These are phyloP conservation scores for Lasioglossum malachurum DNA, from an alignment of 2,888 invertebrate genomes.

Conservation along the genomic window DNA sequence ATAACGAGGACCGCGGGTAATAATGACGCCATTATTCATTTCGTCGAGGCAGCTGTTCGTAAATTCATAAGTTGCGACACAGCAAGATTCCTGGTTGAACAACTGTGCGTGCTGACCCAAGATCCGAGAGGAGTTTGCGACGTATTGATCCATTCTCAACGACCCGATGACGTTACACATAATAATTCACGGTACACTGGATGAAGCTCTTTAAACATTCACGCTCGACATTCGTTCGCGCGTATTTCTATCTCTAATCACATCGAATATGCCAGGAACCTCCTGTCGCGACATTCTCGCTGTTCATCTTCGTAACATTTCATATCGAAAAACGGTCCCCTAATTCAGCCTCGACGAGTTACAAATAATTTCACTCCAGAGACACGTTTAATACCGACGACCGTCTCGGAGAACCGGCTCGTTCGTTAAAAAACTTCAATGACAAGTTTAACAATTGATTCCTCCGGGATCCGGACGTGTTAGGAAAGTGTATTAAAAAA, in stretches of 20 bases:
- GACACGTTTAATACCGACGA: not conserved
- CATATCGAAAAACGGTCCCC: not conserved
- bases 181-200: slow-evolving; percentile 30
- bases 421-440: not conserved
- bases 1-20: slow-evolving; percentile 20
- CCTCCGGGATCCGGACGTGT: not conserved
- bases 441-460: not conserved
- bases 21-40: slow-evolving; percentile 40
- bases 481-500: not conserved
- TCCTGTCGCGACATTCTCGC: not conserved
- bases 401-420: not conserved
- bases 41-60: slow-evolving; percentile 29
- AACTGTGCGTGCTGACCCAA: slow-evolving; percentile 40
- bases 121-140: slow-evolving; percentile 16
- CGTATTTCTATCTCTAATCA: slow-evolving; percentile 9
- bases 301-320: not conserved
- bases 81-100: slow-evolving; percentile 27
- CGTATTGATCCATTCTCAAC: slow-evolving; percentile 43
- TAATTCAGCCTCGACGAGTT: not conserved
- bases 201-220: slow-evolving; percentile 22
- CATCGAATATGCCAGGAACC: slow-evolving; percentile 7
- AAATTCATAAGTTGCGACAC: slow-evolving; percentile 46
- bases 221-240: not conserved
- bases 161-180: slow-evolving; percentile 22
- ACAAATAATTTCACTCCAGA: not conserved